Conservation (phyloP, 2,113 vertebrate genomes). For the Tachuris rubrigastra region DNA sequence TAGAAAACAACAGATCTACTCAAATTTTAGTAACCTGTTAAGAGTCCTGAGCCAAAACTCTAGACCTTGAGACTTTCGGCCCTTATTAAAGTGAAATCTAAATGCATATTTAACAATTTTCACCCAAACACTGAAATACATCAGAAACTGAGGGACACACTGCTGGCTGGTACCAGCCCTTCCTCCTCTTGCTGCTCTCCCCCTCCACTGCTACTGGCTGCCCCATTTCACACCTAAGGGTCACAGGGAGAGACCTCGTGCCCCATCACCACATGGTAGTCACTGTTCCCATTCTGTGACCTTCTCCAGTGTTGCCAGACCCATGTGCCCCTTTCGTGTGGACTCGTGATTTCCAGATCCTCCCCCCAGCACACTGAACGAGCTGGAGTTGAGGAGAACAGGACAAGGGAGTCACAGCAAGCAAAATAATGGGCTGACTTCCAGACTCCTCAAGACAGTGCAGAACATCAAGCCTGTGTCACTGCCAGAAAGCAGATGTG, state of each 20-base stretch:
- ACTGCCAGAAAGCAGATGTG: background rate
- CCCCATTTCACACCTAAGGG: background rate
- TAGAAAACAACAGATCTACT: background rate
- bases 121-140: background rate
- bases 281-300: background rate
- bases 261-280: fast-evolving
- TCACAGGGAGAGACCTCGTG: background rate
- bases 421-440: background rate
- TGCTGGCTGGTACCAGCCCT: background rate
- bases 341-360: background rate
- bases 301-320: background rate
- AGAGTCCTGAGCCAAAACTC: background rate
- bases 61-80: background rate
- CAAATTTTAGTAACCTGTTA: background rate
- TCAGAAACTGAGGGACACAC: background rate
- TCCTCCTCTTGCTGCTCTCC: background rate
- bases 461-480: background rate
- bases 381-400: background rate
- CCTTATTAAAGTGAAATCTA: background rate
- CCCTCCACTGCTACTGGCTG: background rate
- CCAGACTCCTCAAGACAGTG: background rate
- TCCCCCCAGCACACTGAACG: background rate
- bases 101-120: background rate
- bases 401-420: background rate
- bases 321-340: fast-evolving